Conservation (phyloP, 2,113 vertebrate genomes). For the Lonchura striata region DNA sequence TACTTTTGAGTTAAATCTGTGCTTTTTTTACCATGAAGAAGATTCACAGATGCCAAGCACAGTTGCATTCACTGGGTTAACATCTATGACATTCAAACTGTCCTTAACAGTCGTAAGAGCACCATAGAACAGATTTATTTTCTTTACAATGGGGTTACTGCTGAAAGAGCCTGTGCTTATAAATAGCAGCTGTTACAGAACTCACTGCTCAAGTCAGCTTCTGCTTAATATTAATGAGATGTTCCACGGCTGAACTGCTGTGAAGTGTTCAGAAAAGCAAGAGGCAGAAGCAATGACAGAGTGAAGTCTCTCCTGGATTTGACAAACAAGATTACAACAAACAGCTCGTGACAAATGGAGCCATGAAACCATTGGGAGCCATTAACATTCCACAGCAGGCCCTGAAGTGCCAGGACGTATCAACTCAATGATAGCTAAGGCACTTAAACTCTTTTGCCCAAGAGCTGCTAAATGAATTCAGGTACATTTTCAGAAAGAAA, state of each 20-base stretch:
- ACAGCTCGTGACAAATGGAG: background rate
- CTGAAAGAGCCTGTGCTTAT: slow-evolving; percentile 48
- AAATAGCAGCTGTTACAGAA: slow-evolving; percentile 30
- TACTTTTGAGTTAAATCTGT: background rate
- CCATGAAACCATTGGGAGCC: background rate
- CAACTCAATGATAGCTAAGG: slow-evolving; percentile 59
- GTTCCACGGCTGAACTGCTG: background rate
- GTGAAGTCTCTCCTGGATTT: background rate
- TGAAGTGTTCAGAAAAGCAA: background rate
- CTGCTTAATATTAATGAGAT: slow-evolving; percentile 47
- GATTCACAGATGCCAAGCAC: background rate
- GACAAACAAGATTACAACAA: slow-evolving; percentile 16
- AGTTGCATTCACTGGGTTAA: background rate
- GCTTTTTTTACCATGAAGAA: slow-evolving; percentile 2
- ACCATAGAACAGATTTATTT: slow-evolving; percentile 34
- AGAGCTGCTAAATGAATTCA: background rate
- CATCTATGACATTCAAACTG: slow-evolving; percentile 47
- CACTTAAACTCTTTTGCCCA: slow-evolving; percentile 60
- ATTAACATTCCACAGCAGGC: slow-evolving; percentile 10
- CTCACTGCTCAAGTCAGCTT: slow-evolving; percentile 3
- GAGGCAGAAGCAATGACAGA: background rate
- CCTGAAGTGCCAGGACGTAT: background rate
- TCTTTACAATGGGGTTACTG: slow-evolving; percentile 6
- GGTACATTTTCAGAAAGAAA: background rate
- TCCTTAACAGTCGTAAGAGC: slow-evolving; percentile 60